Evolutionary conservation across 2,113 vertebrate species (phyloP).

Genomic region (Oncorhynchus mykiss): DNA sequence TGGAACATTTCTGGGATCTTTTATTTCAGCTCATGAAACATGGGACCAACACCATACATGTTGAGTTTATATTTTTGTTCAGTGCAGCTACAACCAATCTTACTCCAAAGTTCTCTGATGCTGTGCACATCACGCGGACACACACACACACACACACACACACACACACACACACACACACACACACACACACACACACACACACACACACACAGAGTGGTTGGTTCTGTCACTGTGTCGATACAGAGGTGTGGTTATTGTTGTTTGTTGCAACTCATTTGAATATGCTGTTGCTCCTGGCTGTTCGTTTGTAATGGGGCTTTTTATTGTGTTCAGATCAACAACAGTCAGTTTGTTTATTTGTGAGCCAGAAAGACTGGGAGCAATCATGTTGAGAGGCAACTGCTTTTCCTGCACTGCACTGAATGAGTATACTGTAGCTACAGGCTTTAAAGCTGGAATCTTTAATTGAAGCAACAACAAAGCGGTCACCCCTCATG

Average conservation of each 20-base stretch:
- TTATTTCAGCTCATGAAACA: too few relatives aligned
- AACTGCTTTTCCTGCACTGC: conserved; percentile 6
- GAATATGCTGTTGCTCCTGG: neutral
- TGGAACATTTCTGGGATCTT: too few relatives aligned
- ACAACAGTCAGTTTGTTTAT: conserved; percentile 4
- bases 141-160: neutral
- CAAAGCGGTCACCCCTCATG: too few relatives aligned
- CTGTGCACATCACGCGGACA: too few relatives aligned
- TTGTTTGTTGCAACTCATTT: conserved; percentile 5
- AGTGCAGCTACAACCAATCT: too few relatives aligned
- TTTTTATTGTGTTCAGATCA: neutral
- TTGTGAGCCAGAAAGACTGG: neutral
- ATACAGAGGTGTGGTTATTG: conserved; percentile 4
- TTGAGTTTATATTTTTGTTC: too few relatives aligned
- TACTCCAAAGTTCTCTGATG: too few relatives aligned
- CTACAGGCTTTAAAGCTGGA: neutral
- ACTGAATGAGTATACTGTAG: neutral
- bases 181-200: neutral
- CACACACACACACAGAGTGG: neutral
- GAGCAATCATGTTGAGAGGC: neutral
- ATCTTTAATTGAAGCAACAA: too few relatives aligned
- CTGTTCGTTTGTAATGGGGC: neutral
- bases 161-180: neutral
- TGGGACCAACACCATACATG: too few relatives aligned
- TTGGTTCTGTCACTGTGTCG: neutral